Base-by-base conservation (phyloP, 2,888 invertebrate species). In the Pterostichus niger region DNA sequence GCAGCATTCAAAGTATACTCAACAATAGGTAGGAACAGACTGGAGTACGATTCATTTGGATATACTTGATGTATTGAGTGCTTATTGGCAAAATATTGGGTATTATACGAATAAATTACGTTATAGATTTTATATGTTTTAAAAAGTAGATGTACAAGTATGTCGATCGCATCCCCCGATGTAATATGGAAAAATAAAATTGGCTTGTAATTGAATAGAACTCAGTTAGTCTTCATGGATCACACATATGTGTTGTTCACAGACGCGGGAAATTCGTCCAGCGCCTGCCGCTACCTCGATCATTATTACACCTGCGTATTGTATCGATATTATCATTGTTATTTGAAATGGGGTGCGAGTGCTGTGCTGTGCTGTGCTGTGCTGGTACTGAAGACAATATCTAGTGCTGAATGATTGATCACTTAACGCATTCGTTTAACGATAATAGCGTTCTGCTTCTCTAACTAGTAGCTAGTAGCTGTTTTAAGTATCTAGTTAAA, bases 221-320 rank as follows among this genome's bases (percentile, higher is more conserved):
- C 17, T 4, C 56, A 68, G n/a, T n/a, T n/a, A n/a, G 24, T 24
- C 24, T 24, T 2, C 24, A 24, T 24, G 24, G 24, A 24, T 24
- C 24, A 24, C 13, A 35, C 68, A 68, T 40, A 68, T 68, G 68
- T 17, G 44, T 11, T 6, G 68, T 9, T 31, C 31, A 4, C 24
- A 24, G 24, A 24, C 24, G 24, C 24, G 24, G 24, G 1, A 24
- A 24, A 24, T 24, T 1, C 1, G 24, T 64, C 11, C 33, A 64
- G 10, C 31, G 0, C 64, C 35, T 10, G 33, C 64, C 11, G n/a
- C 0, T 59, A 17, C 44, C 10, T 13, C 15, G 52, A 52, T 52
- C 56, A 68, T 40, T 44, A 68, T 68, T 68, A 68, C 68, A 68
- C 68, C 68, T 68, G 68, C 68, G 7, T 13, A 44, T 44, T 13